Evolutionary conservation across 2,888 invertebrate species (phyloP).

Genomic region (Eristalinus sepulchralis): DNA sequence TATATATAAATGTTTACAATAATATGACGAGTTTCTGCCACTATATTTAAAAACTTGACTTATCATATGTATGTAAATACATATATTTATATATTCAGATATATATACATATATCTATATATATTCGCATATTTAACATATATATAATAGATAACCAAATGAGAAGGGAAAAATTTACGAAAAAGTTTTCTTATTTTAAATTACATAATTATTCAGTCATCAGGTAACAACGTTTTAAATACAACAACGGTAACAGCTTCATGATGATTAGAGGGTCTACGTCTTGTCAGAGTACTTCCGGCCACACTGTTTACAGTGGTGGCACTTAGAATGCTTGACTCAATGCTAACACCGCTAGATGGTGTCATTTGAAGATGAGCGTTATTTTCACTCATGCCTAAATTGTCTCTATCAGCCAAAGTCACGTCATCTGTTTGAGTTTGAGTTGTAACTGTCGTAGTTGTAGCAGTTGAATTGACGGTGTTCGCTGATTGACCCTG

Average conservation of each 20-base stretch:
- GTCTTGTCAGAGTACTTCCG: slow-evolving; percentile 47
- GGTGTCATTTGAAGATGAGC: slow-evolving; percentile 42
- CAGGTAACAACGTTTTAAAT: slow-evolving; percentile 82
- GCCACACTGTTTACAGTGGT: slow-evolving; percentile 37
- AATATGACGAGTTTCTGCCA: no score
- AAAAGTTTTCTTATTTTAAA: slow-evolving; percentile 28
- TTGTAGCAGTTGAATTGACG: slow-evolving; percentile 57
- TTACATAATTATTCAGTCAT: slow-evolving; percentile 80
- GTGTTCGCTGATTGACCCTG: slow-evolving; percentile 72
- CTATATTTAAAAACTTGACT: no score
- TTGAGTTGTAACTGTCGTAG: slow-evolving; percentile 78
- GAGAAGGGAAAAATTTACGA: background rate
- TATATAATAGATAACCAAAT: background rate
- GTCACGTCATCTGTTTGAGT: slow-evolving; percentile 78
- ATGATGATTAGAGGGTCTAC: slow-evolving; percentile 73
- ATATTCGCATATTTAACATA: slow-evolving; percentile 51
- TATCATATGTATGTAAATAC: slow-evolving; percentile 1
- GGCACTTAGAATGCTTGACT: slow-evolving; percentile 38
- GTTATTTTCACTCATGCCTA: slow-evolving; percentile 13
- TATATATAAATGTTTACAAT: no score
- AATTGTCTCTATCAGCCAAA: background rate
- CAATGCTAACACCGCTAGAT: slow-evolving; percentile 47
- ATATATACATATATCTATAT: slow-evolving; percentile 36
- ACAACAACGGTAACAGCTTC: slow-evolving; percentile 82
- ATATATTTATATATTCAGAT: slow-evolving; percentile 6